These are phyloP conservation scores for Melipona beecheii DNA, from an alignment of 2,888 invertebrate species.

Conservation along the genomic window DNA sequence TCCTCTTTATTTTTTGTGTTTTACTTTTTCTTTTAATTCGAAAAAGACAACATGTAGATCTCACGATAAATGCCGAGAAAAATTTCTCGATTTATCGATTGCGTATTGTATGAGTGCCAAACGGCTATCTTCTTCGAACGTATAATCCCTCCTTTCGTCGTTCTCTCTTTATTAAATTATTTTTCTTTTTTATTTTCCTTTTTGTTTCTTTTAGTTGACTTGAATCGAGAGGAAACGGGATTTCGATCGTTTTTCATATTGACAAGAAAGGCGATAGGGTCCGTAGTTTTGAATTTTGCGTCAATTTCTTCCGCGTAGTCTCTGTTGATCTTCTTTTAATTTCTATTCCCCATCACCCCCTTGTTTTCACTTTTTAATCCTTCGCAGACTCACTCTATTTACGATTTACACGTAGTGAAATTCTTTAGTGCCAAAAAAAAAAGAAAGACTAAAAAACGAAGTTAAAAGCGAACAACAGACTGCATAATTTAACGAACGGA, in stretches of 20 bases:
- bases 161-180: neutral
- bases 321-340: neutral
- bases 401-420: conserved; percentile 60
- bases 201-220: neutral
- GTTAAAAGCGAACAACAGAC: conserved; percentile 35
- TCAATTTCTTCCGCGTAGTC: neutral
- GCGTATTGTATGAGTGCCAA: neutral
- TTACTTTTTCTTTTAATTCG: neutral
- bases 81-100: neutral
- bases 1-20: conserved; percentile 7
- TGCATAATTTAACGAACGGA: conserved; percentile 42
- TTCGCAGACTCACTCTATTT: neutral
- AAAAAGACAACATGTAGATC: conserved; percentile 41
- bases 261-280: too few species aligned
- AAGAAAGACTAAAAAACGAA: neutral
- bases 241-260: neutral
- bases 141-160: neutral
- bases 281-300: neutral
- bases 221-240: conserved; percentile 28
- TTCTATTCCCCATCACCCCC: neutral
- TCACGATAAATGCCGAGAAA: conserved; percentile 25
- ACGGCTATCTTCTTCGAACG: neutral
- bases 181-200: neutral
- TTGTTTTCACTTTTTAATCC: neutral
- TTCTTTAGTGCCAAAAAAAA: conserved; percentile 80